phyloP scores from a whole-genome alignment of 2,888 invertebrate genomes.

The Mimas tiliae region DNA sequence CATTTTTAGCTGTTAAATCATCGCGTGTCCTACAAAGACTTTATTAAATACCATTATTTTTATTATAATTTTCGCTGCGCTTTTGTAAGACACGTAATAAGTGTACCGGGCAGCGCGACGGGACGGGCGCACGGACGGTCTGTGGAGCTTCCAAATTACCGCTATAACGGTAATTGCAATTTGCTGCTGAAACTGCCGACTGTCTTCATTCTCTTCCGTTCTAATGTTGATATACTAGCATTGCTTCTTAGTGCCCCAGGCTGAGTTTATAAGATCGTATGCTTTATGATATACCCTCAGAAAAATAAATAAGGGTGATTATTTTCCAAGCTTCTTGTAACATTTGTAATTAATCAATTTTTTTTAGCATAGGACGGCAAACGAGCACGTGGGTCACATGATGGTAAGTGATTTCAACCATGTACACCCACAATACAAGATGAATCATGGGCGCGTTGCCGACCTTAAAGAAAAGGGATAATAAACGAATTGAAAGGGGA shows the following conservation, averaged over 20 bases:
- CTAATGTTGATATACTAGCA: conserved; percentile 62
- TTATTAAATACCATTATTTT: too few species aligned
- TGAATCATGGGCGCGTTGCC: too few species aligned
- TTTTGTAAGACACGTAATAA: neutral
- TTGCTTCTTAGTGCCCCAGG: conserved; percentile 31
- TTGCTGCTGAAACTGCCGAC: conserved; percentile 70
- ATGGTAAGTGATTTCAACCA: too few species aligned
- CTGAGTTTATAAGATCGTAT: conserved; percentile 13
- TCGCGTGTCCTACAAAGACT: too few species aligned
- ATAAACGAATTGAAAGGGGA: too few species aligned
- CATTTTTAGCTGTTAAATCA: too few species aligned
- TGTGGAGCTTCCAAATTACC: conserved; percentile 67
- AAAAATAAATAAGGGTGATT: neutral
- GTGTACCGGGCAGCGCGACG: neutral
- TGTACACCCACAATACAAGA: too few species aligned
- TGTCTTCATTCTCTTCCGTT: conserved; percentile 68
- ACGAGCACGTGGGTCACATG: too few species aligned
- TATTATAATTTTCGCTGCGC: neutral
- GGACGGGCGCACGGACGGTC: conserved; percentile 32
- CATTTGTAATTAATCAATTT: neutral
- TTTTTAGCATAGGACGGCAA: too few species aligned
- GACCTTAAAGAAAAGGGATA: too few species aligned
- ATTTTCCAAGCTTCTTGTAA: neutral
- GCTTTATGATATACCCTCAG: neutral
- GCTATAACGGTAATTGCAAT: conserved; percentile 79